A percentile compares a stretch with the other conserved stretches of the same genome.
Conservation (phyloP, 2,113 vertebrate genomes). For the Choloepus hoffmanni region DNA sequence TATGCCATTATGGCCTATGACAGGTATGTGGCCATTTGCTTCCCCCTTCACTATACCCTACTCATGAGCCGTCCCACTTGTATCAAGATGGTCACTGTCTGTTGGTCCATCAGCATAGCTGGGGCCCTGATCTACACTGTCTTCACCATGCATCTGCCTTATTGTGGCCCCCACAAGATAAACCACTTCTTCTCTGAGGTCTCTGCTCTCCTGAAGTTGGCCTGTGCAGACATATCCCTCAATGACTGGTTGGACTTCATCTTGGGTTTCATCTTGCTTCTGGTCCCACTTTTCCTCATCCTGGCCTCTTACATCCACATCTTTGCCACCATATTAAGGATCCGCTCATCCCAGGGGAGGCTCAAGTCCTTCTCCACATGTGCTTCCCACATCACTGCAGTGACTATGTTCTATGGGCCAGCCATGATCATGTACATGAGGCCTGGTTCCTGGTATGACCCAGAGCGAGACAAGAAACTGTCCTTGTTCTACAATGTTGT, state of each 20-base stretch:
- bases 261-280: conserved; percentile 74
- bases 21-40: conserved; percentile 78
- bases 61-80: conserved; percentile 55
- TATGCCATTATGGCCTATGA: conserved; percentile 80
- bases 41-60: conserved; percentile 73
- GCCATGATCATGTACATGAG: conserved; percentile 81
- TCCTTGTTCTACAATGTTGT: conserved; percentile 78
- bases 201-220: conserved; percentile 75
- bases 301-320: conserved; percentile 69
- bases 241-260: conserved; percentile 73
- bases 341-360: conserved; percentile 65
- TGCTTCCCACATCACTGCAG: conserved; percentile 75
- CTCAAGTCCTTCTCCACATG: conserved; percentile 78
- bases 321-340: conserved; percentile 74
- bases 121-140: conserved; percentile 74
- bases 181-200: conserved; percentile 81
- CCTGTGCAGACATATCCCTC: conserved; percentile 74
- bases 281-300: conserved; percentile 76
- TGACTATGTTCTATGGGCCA: conserved; percentile 78
- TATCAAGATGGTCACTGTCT: conserved; percentile 63
- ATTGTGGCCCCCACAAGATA: conserved; percentile 73
- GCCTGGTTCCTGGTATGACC: conserved; percentile 71
- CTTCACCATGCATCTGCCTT: conserved; percentile 77
- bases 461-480: conserved; percentile 76
- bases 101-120: conserved; percentile 53